A percentile compares a stretch with the other conserved stretches of the same genome.
phyloP scores from a whole-genome alignment of 2,797 vertebrate genomes.

The Tenualosa thibaudeaui region DNA sequence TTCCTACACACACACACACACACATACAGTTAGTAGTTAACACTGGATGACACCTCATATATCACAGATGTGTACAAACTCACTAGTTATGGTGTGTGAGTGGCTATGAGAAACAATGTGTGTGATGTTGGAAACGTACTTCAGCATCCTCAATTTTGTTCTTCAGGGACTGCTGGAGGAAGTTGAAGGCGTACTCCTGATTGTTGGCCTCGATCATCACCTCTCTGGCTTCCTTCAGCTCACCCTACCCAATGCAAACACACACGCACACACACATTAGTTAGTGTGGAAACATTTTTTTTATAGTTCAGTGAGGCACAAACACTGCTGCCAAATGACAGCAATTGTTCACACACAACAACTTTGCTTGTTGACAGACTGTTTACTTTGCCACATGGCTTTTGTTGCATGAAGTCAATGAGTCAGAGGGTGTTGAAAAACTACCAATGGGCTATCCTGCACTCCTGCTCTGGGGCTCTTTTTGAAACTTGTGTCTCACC shows the following conservation, averaged over 20 bases:
- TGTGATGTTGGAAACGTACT: constrained; percentile 51
- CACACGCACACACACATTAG: not conserved
- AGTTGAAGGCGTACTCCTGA: constrained; percentile 80
- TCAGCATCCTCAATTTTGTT: constrained; percentile 76
- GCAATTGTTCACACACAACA: not conserved
- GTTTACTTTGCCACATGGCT: not conserved
- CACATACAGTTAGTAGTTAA: constrained; percentile 5
- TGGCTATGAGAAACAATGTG: not conserved
- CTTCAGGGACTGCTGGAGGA: constrained; percentile 76
- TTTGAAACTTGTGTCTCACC: constrained; percentile 52
- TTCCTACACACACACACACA: constrained; percentile 59
- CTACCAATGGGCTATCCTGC: not conserved
- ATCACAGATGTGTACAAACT: no score
- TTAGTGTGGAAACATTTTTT: no score
- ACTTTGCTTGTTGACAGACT: not conserved
- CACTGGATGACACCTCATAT: not conserved
- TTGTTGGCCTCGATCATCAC: constrained; percentile 79
- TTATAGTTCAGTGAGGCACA: no score
- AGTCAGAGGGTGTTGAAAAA: not conserved
- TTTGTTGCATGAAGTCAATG: not conserved
- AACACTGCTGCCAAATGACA: not conserved
- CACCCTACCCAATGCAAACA: constrained; percentile 60
- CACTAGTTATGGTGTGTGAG: no score
- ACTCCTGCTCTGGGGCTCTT: not conserved
- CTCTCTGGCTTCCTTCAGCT: constrained; percentile 72